phyloP scores from a whole-genome alignment of 2,113 vertebrate genomes.

The Helogale parvula region DNA sequence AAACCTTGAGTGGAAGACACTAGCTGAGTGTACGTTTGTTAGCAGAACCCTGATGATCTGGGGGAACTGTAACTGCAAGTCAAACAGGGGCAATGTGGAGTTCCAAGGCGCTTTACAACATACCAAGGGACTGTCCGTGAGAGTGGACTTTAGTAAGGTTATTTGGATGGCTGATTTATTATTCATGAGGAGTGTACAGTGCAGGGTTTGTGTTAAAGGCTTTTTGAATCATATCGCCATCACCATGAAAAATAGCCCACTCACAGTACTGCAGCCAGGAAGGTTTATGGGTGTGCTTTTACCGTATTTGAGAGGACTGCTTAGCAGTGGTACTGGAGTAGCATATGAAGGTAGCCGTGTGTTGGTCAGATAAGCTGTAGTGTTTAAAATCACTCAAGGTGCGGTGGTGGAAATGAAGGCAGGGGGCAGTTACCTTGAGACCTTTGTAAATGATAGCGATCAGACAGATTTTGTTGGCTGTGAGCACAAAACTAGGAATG shows the following conservation, averaged over 20 bases:
- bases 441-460: neutral
- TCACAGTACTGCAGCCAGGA: neutral
- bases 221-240: constrained; percentile 5
- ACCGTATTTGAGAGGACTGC: neutral
- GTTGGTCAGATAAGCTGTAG: neutral
- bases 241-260: constrained; percentile 33
- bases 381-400: neutral
- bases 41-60: neutral
- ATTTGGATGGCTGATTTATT: constrained; percentile 45
- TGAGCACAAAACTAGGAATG: neutral
- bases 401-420: neutral
- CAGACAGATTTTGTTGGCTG: neutral
- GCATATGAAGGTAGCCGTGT: neutral
- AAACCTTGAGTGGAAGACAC: neutral
- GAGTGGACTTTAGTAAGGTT: neutral
- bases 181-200: constrained; percentile 37
- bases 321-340: neutral
- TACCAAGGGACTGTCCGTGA: neutral
- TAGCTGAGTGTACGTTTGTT: neutral
- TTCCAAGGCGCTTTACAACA: neutral
- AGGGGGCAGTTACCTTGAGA: neutral
- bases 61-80: neutral
- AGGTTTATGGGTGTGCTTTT: neutral
- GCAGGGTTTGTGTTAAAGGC: constrained; percentile 39
- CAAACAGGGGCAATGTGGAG: neutral